phyloP scores from a whole-genome alignment of 2,113 vertebrate genomes.

The Pimephales promelas region DNA sequence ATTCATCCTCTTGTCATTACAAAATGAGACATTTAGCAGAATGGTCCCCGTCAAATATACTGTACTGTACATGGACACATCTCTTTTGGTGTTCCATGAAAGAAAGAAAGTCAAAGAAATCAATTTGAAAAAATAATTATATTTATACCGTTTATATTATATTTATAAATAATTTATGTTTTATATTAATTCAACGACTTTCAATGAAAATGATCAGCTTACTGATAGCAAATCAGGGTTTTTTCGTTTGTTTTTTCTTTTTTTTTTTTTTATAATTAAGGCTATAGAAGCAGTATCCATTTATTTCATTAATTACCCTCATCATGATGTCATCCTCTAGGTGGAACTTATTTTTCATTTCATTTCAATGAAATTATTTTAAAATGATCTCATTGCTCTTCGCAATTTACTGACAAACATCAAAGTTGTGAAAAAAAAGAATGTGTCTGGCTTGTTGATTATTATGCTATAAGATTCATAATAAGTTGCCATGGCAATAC shows the following conservation, averaged over 20 bases:
- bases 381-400: background rate
- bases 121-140: background rate
- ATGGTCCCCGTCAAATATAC: background rate
- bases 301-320: background rate
- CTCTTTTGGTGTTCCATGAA: background rate
- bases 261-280: background rate
- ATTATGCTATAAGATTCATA: conserved; percentile 9
- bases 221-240: background rate
- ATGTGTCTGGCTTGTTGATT: conserved; percentile 9
- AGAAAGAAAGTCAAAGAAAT: background rate
- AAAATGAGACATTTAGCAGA: background rate
- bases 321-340: background rate
- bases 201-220: background rate
- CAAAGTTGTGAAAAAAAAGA: conserved; percentile 11
- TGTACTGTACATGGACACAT: background rate
- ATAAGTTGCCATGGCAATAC: conserved; percentile 42
- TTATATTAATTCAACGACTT: background rate
- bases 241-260: too few relatives aligned
- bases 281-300: background rate
- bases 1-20: background rate
- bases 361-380: background rate
- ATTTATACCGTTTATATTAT: too few relatives aligned
- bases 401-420: conserved; percentile 5
- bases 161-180: background rate
- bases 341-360: background rate